Evolutionary conservation across 2,797 vertebrate species (phyloP).

Genomic region (Crypturellus tataupa): DNA sequence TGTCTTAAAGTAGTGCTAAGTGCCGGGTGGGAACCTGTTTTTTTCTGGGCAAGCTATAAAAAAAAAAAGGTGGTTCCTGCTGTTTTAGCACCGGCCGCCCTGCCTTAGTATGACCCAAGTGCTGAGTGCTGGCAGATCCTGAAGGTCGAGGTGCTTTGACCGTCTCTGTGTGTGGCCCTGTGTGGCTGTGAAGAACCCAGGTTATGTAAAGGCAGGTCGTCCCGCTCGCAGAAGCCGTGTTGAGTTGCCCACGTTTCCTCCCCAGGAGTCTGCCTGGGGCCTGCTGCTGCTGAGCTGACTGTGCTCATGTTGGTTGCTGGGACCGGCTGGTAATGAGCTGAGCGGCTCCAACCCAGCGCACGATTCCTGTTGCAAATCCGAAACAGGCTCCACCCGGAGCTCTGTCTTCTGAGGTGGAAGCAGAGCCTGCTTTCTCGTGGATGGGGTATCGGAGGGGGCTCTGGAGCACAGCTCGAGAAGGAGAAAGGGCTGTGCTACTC

Average conservation of each 20-base stretch:
- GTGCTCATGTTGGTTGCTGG: accelerated
- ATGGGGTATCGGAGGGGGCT: accelerated
- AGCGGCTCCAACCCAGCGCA: accelerated
- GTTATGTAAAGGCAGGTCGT: background rate
- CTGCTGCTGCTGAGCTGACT: no score
- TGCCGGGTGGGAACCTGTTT: conserved; percentile 60
- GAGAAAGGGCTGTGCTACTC: background rate
- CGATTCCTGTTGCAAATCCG: background rate
- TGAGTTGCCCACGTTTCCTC: background rate
- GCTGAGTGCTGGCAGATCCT: background rate
- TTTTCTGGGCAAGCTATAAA: background rate
- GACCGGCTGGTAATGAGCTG: background rate
- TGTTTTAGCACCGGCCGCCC: background rate
- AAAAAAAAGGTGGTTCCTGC: conserved; percentile 18
- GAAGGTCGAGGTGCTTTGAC: background rate
- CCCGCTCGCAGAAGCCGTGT: background rate
- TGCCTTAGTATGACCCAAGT: background rate
- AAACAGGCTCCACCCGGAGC: background rate
- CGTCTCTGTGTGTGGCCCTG: background rate
- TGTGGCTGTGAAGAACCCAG: background rate
- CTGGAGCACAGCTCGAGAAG: background rate
- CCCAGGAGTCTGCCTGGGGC: background rate
- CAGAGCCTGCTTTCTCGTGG: background rate
- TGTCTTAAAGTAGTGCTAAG: conserved; percentile 33
- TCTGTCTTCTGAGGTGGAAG: background rate